Evolutionary conservation across 1,140 invertebrate species (phyloP), one percentile per base, ranked within the genome.

Genomic region (Drosophila ironensis): DNA sequence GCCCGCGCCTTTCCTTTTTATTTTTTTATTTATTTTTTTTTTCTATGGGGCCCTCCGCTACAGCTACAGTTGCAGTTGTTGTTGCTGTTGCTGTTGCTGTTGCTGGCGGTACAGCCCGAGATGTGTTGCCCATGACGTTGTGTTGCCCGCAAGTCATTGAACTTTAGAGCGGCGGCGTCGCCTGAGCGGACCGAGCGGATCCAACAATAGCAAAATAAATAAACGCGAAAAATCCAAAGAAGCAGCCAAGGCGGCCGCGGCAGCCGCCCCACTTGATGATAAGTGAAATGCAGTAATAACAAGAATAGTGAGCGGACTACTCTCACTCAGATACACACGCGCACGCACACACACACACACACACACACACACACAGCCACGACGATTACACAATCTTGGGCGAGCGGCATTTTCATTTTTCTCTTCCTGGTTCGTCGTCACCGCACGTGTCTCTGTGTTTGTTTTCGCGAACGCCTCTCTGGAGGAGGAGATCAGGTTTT

Each of bases 311-410:
- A 47, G 45, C 53, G 28, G 20, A 80, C 68, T 80, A 84, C 80
- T 84, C 80, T 84, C 80, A 84, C 80, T 84, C 80, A 41, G 60
- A 40, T 44, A 40, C 52, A 48, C 53, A 56, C 17, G 37, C 45
- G 48, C 41, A 19, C 20, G 11, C 35, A 66, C 14, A 46, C n/a
- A 52, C 47, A 30, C 54, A 33, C 51, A 74, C 46, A 68, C 57
- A 51, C 42, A 28, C 35, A 35, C 37, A 66, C 48, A n/a, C n/a
- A n/a, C n/a, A n/a, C n/a, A n/a, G n/a, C n/a, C n/a, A n/a, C n/a
- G n/a, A n/a, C 80, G 80, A 86, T 86, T 86, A 86, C 80, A 86
- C 80, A 86, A 86, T 86, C 77, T 72, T 17, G n/a, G n/a, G 77
- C 60, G 50, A 71, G 76, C 78, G 80, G 78, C 74, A 84, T 84